Evolutionary conservation across 2,113 vertebrate species (phyloP), one percentile per base, ranked within the genome.

Genomic region (Macroglossus sobrinus): DNA sequence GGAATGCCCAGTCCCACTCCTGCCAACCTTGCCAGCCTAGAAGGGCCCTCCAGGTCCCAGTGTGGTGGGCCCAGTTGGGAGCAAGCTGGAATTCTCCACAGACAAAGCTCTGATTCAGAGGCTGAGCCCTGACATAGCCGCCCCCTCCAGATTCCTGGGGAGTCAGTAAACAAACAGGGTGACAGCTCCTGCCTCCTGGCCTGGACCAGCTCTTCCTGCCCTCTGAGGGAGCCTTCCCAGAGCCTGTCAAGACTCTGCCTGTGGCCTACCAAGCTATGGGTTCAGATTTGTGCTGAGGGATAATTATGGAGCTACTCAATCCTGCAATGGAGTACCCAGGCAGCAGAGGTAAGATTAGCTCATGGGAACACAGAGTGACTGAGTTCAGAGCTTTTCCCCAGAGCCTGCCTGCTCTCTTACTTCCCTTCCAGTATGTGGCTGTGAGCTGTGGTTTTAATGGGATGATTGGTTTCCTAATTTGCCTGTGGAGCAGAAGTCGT

Each of bases 21-120:
- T 1, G 38, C 84, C 19, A 81, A 72, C 95, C 76, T 88, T 96
- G 90, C 80, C 93, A 96, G 93, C 76, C 89, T 76, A 40, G 90
- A 79, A 96, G 72, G 76, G 50, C 78, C 59, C 64, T 86, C 90
- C 87, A 93, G 92, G 96, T 93, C 94, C 90, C 9, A 12, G 94
- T 93, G 92, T 96, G 82, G 97, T 7, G 3, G 94, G 92, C 82
- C 82, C 86, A 97, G 92, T 91, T 95, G 84, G 91, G 97, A 98
- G 96, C 35, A 53, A 19, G 95, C 94, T 82, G 97, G 97, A 98
- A 99, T 99, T 98, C 97, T 43, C 66, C 93, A 85, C 0, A 35
- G 95, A 99, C 98, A 99, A 99, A 98, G 98, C 98, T 92, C 91
- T 96, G 94, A 99, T 99, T 99, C 98, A 99, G 97, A 7, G n/a